A percentile compares a stretch with the other conserved stretches of the same genome.
Evolutionary conservation across 2,113 vertebrate species (phyloP).

Genomic region (Protobothrops mucrosquamatus): DNA sequence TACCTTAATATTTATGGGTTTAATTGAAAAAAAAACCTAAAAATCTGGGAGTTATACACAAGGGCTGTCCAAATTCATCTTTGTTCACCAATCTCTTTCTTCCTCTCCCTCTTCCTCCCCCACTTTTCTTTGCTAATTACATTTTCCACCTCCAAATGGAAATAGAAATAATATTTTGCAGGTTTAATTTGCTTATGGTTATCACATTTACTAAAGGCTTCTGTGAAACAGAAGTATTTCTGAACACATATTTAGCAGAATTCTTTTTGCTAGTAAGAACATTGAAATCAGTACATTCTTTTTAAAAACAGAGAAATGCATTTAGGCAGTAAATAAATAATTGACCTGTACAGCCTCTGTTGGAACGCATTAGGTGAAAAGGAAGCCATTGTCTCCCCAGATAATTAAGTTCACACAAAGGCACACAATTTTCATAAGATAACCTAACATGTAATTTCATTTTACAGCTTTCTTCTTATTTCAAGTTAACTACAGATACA

Average conservation of each 20-base stretch:
- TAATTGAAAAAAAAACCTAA: not conserved
- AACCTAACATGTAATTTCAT: constrained; percentile 18
- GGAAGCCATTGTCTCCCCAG: not conserved
- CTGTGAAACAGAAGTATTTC: not conserved
- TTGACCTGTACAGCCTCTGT: not conserved
- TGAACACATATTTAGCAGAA: not conserved
- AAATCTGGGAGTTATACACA: not conserved
- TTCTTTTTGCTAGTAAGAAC: not conserved
- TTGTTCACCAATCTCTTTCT: not conserved
- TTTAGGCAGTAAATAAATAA: not conserved
- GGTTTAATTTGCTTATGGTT: not conserved
- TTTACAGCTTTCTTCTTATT: constrained; percentile 64
- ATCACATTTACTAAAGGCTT: not conserved
- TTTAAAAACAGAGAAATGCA: not conserved
- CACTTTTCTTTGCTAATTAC: not conserved
- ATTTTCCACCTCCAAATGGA: not conserved
- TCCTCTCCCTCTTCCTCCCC: too few relatives aligned
- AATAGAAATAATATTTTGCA: not conserved
- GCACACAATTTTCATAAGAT: not conserved
- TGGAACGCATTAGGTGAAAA: not conserved
- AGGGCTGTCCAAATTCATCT: not conserved
- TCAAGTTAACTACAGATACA: constrained; percentile 62
- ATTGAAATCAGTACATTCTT: not conserved
- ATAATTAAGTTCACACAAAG: not conserved
- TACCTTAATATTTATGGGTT: not conserved